These are phyloP conservation scores for Synergus itoensis DNA, from an alignment of 2,888 invertebrate species.

Conservation along the genomic window DNA sequence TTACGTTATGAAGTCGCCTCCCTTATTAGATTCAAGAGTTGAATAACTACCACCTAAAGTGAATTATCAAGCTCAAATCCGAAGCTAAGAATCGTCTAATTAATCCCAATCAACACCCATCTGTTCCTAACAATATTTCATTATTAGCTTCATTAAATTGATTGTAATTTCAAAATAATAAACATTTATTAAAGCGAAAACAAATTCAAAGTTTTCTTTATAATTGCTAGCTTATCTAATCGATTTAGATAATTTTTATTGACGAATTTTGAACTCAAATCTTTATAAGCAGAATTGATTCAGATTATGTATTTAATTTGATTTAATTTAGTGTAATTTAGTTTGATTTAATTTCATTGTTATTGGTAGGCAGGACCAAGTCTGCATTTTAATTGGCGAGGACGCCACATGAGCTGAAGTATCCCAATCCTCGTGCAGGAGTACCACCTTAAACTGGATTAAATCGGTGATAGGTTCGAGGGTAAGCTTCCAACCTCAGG, in stretches of 20 bases:
- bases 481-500: background rate
- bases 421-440: background rate
- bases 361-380: background rate
- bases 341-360: background rate
- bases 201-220: background rate
- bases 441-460: conserved; percentile 16
- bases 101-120: background rate
- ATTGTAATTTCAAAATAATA: too few species aligned
- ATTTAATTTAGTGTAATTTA: background rate
- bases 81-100: background rate
- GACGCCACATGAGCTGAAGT: background rate
- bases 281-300: too few species aligned
- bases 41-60: background rate
- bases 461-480: conserved; percentile 26
- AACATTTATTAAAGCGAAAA: background rate
- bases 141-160: background rate
- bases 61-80: background rate
- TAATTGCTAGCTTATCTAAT: background rate
- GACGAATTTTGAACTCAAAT: too few species aligned
- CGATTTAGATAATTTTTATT: too few species aligned
- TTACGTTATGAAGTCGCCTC: conserved; percentile 22
- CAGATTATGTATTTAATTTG: background rate
- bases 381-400: background rate
- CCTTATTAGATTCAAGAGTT: background rate
- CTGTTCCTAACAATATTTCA: background rate